phyloP scores from a whole-genome alignment of 2,113 vertebrate species.

The Neolamprologus modestus region DNA sequence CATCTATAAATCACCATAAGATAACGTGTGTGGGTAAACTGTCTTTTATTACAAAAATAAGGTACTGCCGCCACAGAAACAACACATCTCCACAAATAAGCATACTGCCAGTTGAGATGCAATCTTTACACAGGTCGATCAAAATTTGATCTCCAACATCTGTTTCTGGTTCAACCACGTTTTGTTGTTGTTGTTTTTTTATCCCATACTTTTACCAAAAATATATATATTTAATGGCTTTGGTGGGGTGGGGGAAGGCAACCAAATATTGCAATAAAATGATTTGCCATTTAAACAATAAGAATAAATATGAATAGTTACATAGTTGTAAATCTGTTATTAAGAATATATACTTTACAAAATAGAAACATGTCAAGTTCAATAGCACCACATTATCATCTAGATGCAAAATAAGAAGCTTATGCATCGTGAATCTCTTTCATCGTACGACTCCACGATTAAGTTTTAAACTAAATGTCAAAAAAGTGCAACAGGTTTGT shows the following conservation, averaged over 20 bases:
- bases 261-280: not conserved
- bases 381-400: slow-evolving; percentile 57
- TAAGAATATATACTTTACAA: slow-evolving; percentile 48
- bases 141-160: not conserved
- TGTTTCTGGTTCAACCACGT: not conserved
- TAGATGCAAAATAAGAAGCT: slow-evolving; percentile 50
- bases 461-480: slow-evolving; percentile 33
- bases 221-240: not conserved
- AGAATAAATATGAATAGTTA: slow-evolving; percentile 55
- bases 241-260: not conserved
- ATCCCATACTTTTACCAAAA: not conserved
- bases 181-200: not conserved
- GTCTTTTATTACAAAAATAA: slow-evolving; percentile 72
- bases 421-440: slow-evolving; percentile 29
- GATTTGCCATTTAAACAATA: not conserved
- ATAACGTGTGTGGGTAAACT: not conserved
- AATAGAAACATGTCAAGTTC: slow-evolving; percentile 10
- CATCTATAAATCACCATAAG: not conserved
- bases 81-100: slow-evolving; percentile 8
- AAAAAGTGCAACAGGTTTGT: slow-evolving; percentile 68
- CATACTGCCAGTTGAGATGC: slow-evolving; percentile 15
- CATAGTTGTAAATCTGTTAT: slow-evolving; percentile 34
- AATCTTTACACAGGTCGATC: not conserved
- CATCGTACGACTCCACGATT: slow-evolving; percentile 5
- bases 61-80: not conserved